Conservation (phyloP, 2,888 invertebrate species). For the Sussaba pulchella region DNA sequence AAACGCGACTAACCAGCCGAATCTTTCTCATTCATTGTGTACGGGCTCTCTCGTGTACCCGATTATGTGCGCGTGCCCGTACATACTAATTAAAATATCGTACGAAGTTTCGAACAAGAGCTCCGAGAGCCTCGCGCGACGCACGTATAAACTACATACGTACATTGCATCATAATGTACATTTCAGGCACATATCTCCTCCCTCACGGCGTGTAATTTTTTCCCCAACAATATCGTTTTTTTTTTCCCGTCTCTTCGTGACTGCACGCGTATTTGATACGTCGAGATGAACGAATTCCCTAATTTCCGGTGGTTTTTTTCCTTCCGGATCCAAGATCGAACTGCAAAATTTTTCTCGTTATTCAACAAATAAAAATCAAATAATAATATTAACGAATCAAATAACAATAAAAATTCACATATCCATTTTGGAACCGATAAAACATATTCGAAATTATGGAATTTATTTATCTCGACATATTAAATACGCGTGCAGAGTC, state of each 20-base stretch:
- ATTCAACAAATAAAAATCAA: no score
- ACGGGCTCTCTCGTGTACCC: conserved; percentile 28
- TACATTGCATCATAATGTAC: neutral
- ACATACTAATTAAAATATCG: conserved; percentile 39
- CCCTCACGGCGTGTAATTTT: neutral
- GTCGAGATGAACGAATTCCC: neutral
- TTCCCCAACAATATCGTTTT: neutral
- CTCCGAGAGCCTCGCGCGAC: neutral
- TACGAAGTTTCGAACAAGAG: conserved; percentile 21
- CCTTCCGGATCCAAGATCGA: no score
- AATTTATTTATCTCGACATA: no score
- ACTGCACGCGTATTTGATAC: no score
- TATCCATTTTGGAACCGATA: no score
- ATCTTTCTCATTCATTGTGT: conserved; percentile 36
- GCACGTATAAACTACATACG: neutral
- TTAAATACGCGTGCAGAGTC: no score
- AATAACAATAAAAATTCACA: no score
- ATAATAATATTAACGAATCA: no score
- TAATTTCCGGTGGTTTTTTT: no score
- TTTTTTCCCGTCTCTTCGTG: neutral
- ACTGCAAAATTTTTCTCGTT: no score
- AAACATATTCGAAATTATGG: no score
- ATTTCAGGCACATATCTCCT: conserved; percentile 2
- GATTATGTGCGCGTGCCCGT: conserved; percentile 27
- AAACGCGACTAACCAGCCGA: conserved; percentile 21